phyloP scores from a whole-genome alignment of 2,113 vertebrate species.

The Eurypyga helias region DNA sequence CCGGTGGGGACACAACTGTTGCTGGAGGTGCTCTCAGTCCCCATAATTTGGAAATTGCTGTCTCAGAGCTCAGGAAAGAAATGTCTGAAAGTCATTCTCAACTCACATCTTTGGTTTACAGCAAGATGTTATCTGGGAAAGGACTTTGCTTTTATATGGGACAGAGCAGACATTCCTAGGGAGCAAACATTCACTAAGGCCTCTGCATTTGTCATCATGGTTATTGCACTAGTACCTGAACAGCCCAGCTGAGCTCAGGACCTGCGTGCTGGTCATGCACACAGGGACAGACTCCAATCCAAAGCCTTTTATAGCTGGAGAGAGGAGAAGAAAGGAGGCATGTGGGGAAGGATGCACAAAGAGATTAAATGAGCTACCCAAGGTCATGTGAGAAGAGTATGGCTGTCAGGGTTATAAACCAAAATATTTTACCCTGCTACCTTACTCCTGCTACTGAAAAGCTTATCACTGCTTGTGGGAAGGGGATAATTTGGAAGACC shows the following conservation, averaged over 20 bases:
- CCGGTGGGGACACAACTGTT: not conserved
- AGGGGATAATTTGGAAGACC: not conserved
- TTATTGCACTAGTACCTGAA: not conserved
- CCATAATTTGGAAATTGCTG: not conserved
- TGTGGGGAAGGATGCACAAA: not conserved
- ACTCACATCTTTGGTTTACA: not conserved
- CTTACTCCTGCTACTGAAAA: not conserved
- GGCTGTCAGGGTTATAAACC: not conserved
- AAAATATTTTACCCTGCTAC: not conserved
- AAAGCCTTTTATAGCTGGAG: not conserved
- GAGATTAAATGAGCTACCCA: not conserved
- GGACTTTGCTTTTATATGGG: not conserved
- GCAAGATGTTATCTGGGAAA: not conserved
- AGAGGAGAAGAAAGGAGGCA: not conserved
- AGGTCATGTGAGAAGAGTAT: not conserved
- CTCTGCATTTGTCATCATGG: not conserved
- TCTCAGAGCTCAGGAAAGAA: not conserved
- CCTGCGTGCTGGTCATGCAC: not conserved
- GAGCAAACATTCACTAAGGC: not conserved
- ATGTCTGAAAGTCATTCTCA: not conserved
- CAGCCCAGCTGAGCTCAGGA: not conserved
- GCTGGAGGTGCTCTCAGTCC: not conserved
- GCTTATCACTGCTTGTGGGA: not conserved
- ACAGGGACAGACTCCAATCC: not conserved
- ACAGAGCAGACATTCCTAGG: not conserved